Evolutionary conservation across 2,888 invertebrate species (phyloP).

Genomic region (Cactoblastis cactorum): DNA sequence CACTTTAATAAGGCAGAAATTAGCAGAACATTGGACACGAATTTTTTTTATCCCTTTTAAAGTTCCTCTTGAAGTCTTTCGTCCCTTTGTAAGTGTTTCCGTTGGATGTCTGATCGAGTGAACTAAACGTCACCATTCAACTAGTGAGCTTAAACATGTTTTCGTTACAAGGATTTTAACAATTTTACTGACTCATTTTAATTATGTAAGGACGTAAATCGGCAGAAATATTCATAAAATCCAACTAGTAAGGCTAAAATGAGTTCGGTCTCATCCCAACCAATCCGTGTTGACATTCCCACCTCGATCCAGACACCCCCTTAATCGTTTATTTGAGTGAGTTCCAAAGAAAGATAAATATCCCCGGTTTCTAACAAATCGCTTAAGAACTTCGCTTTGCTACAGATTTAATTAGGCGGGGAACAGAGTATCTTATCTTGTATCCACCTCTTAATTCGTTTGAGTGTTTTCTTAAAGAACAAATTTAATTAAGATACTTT

Average conservation of each 20-base stretch:
- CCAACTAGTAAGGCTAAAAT: not conserved
- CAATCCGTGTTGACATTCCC: constrained; percentile 6
- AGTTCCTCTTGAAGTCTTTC: too few species aligned
- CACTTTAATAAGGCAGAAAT: too few species aligned
- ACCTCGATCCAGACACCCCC: constrained; percentile 5
- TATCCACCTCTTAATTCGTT: constrained; percentile 1
- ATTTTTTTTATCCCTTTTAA: too few species aligned
- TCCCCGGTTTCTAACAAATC: constrained; percentile 2
- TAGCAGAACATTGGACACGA: too few species aligned
- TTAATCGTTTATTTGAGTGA: constrained; percentile 13
- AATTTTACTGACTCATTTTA: too few species aligned
- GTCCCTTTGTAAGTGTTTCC: too few species aligned
- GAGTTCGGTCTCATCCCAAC: not conserved
- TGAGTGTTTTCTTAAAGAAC: not conserved
- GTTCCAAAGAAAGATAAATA: constrained; percentile 16
- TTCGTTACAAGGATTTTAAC: too few species aligned
- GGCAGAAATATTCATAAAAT: not conserved
- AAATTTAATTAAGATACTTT: not conserved
- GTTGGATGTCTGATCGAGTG: too few species aligned
- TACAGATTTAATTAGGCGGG: constrained; percentile 9
- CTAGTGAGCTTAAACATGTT: too few species aligned
- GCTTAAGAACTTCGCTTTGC: constrained; percentile 8
- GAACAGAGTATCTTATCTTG: not conserved
- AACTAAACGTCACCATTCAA: too few species aligned
- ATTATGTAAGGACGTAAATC: not conserved